Base-by-base conservation (phyloP, 1,140 invertebrate genomes). In the Trichonephila inaurata region DNA sequence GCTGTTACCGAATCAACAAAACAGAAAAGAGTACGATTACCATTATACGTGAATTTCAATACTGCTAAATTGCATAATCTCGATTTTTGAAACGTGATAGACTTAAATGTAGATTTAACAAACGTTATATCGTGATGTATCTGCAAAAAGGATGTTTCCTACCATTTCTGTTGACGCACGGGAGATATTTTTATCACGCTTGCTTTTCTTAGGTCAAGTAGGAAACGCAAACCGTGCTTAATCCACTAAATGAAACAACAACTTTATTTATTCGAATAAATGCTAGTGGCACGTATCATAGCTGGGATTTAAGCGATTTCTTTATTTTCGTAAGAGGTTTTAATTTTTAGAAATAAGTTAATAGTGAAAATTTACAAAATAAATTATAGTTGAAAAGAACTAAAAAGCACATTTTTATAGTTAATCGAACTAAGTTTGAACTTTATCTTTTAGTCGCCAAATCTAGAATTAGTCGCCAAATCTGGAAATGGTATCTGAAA, bases 161-260 rank as follows among this genome's bases (percentile, higher is more conserved):
- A 77, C 33, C 72, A 4, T 3, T 77, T 77, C 14, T 33, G 40
- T 40, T 77, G 72, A 77, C 72, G 72, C 72, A 77, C 72, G 72
- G 18, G 72, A 33, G 72, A 40, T 77, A 77, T 33, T 77, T 77
- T 77, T 77, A 77, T 77, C 72, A 14, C 33, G 72, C 28, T 77
- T 77, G 16, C 72, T 77, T 77, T 77, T 40, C 72, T 77, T 40
- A 77, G 72, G 24, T 14, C 24, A 6, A 14, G 72, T 40, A 24
- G 72, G 72, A 33, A 77, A 28, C 28, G 24, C 18, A 14, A 77
- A 14, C 16, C 33, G 18, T 77, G 18, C 72, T 28, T 51, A 10
- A 10, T 51, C 51, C 7, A 51, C 3, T 10, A 12, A 51, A 51
- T 10, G 51, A 51, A 51, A 40, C 33, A 40, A 51, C 51, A 51